These are phyloP conservation scores for Orientallactaga bullata DNA, from an alignment of 2,113 vertebrate species.

Conservation along the genomic window DNA sequence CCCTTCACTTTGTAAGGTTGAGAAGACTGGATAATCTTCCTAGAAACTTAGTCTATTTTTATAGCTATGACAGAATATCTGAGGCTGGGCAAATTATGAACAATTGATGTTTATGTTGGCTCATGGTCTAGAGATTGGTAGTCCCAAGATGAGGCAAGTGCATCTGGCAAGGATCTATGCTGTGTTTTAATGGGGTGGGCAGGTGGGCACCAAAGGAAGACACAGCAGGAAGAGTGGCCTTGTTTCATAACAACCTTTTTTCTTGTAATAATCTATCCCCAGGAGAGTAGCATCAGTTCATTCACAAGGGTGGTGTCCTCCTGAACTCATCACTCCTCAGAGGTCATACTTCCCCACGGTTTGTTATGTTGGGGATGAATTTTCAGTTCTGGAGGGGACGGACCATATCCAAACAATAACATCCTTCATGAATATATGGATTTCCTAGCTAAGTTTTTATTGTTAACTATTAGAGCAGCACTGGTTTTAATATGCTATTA, in stretches of 20 bases:
- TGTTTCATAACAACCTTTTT: neutral
- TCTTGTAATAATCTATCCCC: neutral
- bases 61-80: neutral
- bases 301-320: neutral
- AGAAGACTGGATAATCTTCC: neutral
- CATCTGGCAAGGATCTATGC: neutral
- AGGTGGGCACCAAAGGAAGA: neutral
- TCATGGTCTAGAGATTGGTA: too few species aligned
- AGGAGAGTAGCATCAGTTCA: neutral
- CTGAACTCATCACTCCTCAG: neutral
- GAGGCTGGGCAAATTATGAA: neutral
- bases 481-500: neutral
- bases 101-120: neutral
- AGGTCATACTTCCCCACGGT: neutral
- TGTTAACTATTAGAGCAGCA: neutral
- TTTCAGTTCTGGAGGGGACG: neutral
- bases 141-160: neutral
- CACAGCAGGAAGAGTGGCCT: neutral
- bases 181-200: too few species aligned
- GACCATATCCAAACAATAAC: neutral
- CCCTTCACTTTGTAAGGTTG: accelerated
- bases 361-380: neutral
- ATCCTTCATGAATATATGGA: neutral
- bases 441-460: neutral
- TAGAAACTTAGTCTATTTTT: neutral